A percentile compares a stretch with the other conserved stretches of the same genome.
Evolutionary conservation across 2,113 vertebrate species (phyloP).

Genomic region (Chitala chitala): DNA sequence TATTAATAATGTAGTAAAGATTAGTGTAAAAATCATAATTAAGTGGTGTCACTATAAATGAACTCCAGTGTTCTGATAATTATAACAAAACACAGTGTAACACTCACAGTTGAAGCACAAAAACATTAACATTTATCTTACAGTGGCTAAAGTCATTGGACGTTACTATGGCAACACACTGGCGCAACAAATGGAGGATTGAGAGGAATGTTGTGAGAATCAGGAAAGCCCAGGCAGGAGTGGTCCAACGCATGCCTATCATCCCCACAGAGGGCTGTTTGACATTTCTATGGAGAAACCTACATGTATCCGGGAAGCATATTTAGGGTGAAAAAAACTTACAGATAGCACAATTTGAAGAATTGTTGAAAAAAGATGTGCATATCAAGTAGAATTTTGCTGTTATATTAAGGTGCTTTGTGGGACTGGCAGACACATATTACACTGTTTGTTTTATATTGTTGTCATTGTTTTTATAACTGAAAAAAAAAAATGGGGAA

Average conservation of each 20-base stretch:
- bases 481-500: background rate
- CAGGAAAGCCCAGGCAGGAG: background rate
- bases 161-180: slow-evolving; percentile 16
- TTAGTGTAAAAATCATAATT: too few species aligned
- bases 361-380: background rate
- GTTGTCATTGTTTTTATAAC: background rate
- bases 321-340: background rate
- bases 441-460: background rate
- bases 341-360: background rate
- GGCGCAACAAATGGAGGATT: background rate
- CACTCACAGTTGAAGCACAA: slow-evolving; percentile 7
- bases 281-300: background rate
- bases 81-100: slow-evolving; percentile 1
- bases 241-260: background rate
- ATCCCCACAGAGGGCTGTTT: background rate
- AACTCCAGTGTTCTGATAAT: too few species aligned
- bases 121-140: slow-evolving; percentile 17
- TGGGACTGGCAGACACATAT: background rate
- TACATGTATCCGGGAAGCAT: background rate
- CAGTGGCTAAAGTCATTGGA: slow-evolving; percentile 3
- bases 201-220: background rate
- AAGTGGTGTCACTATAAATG: too few species aligned
- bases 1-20: too few species aligned
- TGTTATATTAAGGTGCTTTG: background rate
- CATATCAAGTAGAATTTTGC: background rate